Evolutionary conservation across 2,113 vertebrate species (phyloP), one percentile per base, ranked within the genome.

Genomic region (Psettodes erumei): DNA sequence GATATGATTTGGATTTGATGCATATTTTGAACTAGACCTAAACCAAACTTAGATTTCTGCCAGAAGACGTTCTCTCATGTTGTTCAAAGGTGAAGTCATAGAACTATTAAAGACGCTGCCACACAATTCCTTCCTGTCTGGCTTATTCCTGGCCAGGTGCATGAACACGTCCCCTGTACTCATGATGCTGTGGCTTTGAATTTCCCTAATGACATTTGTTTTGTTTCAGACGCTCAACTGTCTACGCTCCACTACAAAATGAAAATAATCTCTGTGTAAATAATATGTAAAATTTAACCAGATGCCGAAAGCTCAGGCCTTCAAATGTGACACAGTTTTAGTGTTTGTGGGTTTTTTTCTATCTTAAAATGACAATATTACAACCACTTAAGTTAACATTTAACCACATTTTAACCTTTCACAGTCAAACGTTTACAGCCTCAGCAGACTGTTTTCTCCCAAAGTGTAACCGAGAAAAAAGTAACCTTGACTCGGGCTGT

Each of bases 81-180:
- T 13, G 55, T 58, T 70, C 40, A 73, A 72, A 80, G 64, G 25
- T 78, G 45, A 43, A 42, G 65, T 75, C 5, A n/a, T 86, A 38
- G 35, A 77, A 16, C 16, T 40, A 33, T 51, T 7, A 3, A 10
- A 19, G 27, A 3, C 3, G 2, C 37, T 74, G 3, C 25, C 32
- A n/a, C n/a, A n/a, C n/a, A 18, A 35, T 48, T 4, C 45, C 55
- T 42, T 71, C 53, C 68, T 68, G 47, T 30, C 12, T 6, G 27
- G 1, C 11, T 63, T 51, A 23, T 19, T 75, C 16, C 30, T 33
- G 21, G 13, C 38, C 13, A 50, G 15, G 10, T 25, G 27, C 6
- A 10, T 25, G 23, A 38, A 13, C 12, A 13, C 3, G 15, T 16
- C 4, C 27, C 1, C 2, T 28, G 30, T 28, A 18, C 7, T 3